These are phyloP conservation scores for Crambe crambe DNA, from an alignment of 37 sponge, comb jelly and placozoan genomes.

Conservation along the genomic window DNA sequence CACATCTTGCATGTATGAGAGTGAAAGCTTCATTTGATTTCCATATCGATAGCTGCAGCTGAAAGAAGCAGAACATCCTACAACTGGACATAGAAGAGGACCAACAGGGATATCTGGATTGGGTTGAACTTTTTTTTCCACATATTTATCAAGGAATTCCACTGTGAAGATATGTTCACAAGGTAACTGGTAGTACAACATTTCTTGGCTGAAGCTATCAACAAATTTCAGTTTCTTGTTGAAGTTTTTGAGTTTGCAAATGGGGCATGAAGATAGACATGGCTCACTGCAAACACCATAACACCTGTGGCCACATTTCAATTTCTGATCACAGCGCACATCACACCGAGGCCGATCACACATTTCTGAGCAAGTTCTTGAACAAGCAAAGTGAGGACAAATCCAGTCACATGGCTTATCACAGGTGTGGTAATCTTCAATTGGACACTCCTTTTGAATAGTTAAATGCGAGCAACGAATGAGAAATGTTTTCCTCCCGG, in stretches of 20 bases:
- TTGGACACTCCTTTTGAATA: background rate
- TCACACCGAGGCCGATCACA: constrained; percentile 65
- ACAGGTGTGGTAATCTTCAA: constrained; percentile 4
- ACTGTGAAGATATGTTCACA: constrained; percentile 55
- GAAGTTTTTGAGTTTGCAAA: constrained; percentile 49
- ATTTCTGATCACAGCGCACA: constrained; percentile 46
- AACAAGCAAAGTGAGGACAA: constrained; percentile 53
- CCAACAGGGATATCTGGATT: constrained; percentile 1
- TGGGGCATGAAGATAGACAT: constrained; percentile 57
- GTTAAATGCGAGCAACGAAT: background rate
- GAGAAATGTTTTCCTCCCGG: background rate
- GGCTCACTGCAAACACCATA: constrained; percentile 73
- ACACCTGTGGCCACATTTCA: constrained; percentile 74
- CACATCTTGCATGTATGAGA: background rate
- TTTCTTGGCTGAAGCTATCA: background rate
- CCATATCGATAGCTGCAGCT: constrained; percentile 34
- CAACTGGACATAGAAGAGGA: constrained; percentile 34
- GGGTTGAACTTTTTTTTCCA: background rate
- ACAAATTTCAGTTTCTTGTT: constrained; percentile 10
- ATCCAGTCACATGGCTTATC: constrained; percentile 30
- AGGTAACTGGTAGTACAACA: constrained; percentile 16
- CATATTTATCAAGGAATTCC: constrained; percentile 26
- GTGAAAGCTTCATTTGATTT: constrained; percentile 8
- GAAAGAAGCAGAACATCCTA: constrained; percentile 15
- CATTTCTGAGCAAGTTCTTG: constrained; percentile 45